phyloP scores from a whole-genome alignment of 2,888 invertebrate genomes.

The Patella caerulea region DNA sequence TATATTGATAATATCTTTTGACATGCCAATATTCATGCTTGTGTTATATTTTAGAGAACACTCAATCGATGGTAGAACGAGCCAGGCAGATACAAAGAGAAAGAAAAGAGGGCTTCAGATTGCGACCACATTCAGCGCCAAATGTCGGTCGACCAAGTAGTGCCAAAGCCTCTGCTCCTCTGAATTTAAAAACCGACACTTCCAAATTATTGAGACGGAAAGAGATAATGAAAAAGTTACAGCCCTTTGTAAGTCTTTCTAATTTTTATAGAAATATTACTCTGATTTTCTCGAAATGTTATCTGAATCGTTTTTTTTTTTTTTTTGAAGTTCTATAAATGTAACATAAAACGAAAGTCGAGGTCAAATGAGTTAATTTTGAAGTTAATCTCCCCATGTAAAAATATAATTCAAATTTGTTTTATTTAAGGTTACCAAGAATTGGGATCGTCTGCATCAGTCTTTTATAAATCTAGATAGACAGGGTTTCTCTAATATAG shows the following conservation, averaged over 20 bases:
- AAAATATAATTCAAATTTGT: not conserved
- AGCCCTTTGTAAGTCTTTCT: not conserved
- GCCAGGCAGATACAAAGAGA: slow-evolving; percentile 47
- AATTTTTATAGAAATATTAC: too few species aligned
- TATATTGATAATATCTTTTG: too few species aligned
- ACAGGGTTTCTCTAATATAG: slow-evolving; percentile 46
- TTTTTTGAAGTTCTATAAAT: too few species aligned
- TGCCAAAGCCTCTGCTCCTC: slow-evolving; percentile 1
- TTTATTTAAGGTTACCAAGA: slow-evolving; percentile 46
- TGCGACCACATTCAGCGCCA: slow-evolving; percentile 15
- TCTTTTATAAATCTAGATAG: slow-evolving; percentile 51
- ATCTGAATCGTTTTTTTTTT: too few species aligned
- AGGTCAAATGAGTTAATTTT: too few species aligned
- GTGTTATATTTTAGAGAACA: slow-evolving; percentile 36
- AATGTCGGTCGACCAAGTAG: not conserved
- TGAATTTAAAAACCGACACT: slow-evolving; percentile 30
- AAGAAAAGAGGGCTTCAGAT: slow-evolving; percentile 30
- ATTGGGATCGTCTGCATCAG: slow-evolving; percentile 55
- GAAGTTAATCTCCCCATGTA: too few species aligned
- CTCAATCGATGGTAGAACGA: slow-evolving; percentile 44
- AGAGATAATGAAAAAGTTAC: slow-evolving; percentile 1
- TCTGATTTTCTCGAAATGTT: too few species aligned
- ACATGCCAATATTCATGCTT: not conserved
- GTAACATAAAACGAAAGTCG: too few species aligned
- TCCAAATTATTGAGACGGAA: slow-evolving; percentile 32